Conservation (phyloP, 2,888 invertebrate species). For the Bimastos eiseni region DNA sequence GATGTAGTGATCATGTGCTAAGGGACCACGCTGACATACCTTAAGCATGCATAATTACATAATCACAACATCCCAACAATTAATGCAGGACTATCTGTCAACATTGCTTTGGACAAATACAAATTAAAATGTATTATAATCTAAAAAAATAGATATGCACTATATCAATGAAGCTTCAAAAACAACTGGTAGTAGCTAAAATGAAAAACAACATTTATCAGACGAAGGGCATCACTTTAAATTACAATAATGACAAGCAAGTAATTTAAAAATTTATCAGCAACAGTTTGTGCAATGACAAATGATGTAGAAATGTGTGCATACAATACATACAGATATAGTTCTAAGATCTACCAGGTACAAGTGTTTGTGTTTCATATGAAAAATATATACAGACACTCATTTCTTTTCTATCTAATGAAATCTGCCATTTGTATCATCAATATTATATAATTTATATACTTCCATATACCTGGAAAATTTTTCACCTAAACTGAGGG, state of each 20-base stretch:
- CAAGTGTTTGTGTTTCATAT: too few species aligned
- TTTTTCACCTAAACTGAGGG: background rate
- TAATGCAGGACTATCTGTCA: background rate
- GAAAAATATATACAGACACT: background rate
- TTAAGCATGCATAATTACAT: background rate
- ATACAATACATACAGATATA: too few species aligned
- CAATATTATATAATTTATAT: background rate
- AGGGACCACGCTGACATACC: background rate
- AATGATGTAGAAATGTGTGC: too few species aligned
- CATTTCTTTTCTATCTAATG: background rate
- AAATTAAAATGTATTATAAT: background rate
- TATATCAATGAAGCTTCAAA: background rate
- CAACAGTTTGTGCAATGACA: too few species aligned
- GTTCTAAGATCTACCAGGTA: too few species aligned
- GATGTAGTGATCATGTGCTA: background rate
- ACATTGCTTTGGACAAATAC: background rate
- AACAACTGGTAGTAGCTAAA: too few species aligned
- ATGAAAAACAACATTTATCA: too few species aligned
- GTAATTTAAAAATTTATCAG: too few species aligned
- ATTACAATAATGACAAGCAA: too few species aligned
- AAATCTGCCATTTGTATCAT: background rate
- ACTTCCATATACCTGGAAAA: background rate
- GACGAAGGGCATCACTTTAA: too few species aligned
- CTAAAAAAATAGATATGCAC: background rate
- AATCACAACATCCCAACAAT: background rate